phyloP scores from a whole-genome alignment of 2,797 vertebrate species.

The Parauchenoglanis ngamensis region DNA sequence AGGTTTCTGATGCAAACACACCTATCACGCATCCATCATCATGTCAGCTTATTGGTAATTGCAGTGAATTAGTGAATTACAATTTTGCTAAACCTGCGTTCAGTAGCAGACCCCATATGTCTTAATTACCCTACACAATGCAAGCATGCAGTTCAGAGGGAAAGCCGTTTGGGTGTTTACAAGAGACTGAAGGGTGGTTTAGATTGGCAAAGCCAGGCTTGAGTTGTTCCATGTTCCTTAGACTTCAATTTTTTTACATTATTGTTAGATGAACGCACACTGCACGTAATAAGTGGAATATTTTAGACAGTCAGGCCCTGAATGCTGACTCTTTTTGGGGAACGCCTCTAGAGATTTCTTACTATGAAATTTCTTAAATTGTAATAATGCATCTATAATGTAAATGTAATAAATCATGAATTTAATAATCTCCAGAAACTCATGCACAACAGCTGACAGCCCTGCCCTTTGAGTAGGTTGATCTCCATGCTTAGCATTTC shows the following conservation, averaged over 20 bases:
- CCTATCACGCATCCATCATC: neutral
- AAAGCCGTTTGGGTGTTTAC: neutral
- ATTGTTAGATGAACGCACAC: conserved; percentile 10
- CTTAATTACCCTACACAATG: neutral
- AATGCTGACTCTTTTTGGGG: neutral
- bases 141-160: conserved; percentile 11
- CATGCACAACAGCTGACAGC: neutral
- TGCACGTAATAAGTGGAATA: neutral
- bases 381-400: neutral
- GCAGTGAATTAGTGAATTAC: neutral
- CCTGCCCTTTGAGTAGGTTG: neutral
- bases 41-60: neutral
- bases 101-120: neutral
- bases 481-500: conserved; percentile 22
- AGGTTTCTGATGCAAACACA: neutral
- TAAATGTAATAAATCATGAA: conserved; percentile 5
- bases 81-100: neutral
- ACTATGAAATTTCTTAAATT: neutral
- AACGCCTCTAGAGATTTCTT: neutral
- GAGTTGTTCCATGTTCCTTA: neutral
- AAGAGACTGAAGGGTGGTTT: conserved; percentile 4
- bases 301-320: conserved; percentile 6
- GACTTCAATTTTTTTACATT: neutral
- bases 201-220: conserved; percentile 8
- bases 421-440: neutral